Base-by-base conservation (phyloP, 2,888 invertebrate species). In the Dasysyrphus albostriatus region DNA sequence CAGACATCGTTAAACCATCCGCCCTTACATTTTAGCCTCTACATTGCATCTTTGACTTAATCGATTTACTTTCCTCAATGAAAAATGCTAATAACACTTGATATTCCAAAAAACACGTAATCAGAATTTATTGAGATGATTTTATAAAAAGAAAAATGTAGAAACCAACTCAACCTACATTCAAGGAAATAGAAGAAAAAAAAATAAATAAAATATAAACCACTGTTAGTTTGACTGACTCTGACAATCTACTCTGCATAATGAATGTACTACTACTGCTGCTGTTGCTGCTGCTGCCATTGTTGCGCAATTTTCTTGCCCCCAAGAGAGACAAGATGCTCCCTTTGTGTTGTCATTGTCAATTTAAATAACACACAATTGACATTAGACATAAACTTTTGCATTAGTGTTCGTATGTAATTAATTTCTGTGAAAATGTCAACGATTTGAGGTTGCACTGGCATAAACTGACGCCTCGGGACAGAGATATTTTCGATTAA, bases 301-400 rank as follows among this genome's bases (percentile, higher is more conserved):
- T 79, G 70, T 56, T 79, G 47, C 63, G 54, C 78, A 72, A 34
- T 79, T 63, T 16, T 54, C 39, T 14, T 49, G 19, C 63, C 63
- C 39, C 24, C 34, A 56, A 54, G 63, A 58, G 58, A 65, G 39
- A 16, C 10, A 73, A 63, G 19, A 19, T 63, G 78, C 51, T 59
- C 61, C 42, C 44, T 34, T 67, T 67, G 67, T 72, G 44, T 73
- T 47, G n/a, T 49, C 65, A 16, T 63, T 73, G 54, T 47, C 79
- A 73, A 79, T 73, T 73, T 49, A 56, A 79, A 65, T 49, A 73
- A 58, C 56, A 63, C 54, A 65, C 63, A 73, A 73, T 73, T 73
- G 58, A 73, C 73, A 65, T 74, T 74, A 74, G 74, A 69, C 44
- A 82, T 54, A 65, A 74, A 54, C 69, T 63, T 63, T 70, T 47